Conservation (phyloP, 2,888 invertebrate species). For the Acleris literana region DNA sequence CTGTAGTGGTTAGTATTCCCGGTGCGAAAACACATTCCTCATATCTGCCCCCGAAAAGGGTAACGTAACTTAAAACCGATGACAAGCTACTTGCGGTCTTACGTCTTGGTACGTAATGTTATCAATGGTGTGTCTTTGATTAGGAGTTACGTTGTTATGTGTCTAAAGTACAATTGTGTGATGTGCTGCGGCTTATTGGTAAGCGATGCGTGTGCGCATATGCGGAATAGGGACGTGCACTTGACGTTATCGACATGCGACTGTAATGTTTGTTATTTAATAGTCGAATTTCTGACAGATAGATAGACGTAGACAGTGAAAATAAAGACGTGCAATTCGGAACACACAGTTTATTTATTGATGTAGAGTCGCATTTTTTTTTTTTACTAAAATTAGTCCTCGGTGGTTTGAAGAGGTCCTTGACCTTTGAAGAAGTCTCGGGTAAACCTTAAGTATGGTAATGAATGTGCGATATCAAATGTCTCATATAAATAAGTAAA, state of each 20-base stretch:
- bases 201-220: constrained; percentile 15
- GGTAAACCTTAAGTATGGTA: not conserved
- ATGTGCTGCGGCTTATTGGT: constrained; percentile 24
- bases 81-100: too few species aligned
- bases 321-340: too few species aligned
- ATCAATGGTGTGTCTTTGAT: too few species aligned
- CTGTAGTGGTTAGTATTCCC: constrained; percentile 26
- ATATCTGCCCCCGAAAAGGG: constrained; percentile 1
- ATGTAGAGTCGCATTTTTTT: too few species aligned
- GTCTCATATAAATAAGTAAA: not conserved
- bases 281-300: not conserved
- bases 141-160: too few species aligned
- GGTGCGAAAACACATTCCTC: constrained; percentile 25
- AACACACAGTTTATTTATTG: too few species aligned
- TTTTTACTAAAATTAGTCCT: too few species aligned
- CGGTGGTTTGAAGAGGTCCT: too few species aligned
- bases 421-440: too few species aligned
- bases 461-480: not conserved
- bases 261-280: not conserved
- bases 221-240: constrained; percentile 13
- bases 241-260: constrained; percentile 5
- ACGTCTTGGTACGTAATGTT: too few species aligned
- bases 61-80: too few species aligned
- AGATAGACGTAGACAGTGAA: too few species aligned
- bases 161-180: not conserved